Evolutionary conservation across 1,140 invertebrate genomes (phyloP).

Genomic region (Lepidurus packardi): DNA sequence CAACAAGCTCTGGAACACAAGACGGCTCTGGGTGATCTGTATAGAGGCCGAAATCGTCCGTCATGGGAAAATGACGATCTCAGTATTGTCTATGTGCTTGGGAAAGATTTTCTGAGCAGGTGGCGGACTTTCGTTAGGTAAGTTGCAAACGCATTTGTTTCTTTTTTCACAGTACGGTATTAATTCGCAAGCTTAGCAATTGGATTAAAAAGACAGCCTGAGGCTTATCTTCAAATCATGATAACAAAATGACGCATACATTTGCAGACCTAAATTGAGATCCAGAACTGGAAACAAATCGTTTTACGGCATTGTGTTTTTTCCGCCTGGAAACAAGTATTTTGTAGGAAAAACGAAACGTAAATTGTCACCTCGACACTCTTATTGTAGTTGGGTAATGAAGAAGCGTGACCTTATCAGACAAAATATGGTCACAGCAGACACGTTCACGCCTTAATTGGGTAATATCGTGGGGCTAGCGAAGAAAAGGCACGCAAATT

Average conservation of each 20-base stretch:
- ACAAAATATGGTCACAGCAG: slow-evolving; percentile 14
- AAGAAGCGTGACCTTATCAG: slow-evolving; percentile 15
- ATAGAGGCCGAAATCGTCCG: slow-evolving; percentile 43
- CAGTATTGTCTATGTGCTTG: slow-evolving; percentile 40
- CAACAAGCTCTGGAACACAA: slow-evolving; percentile 41
- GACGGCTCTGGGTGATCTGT: slow-evolving; percentile 42
- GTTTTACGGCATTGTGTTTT: no score
- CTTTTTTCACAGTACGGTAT: background rate
- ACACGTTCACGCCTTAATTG: slow-evolving; percentile 4
- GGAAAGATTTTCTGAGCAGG: slow-evolving; percentile 41
- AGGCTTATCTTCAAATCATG: no score
- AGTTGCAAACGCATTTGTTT: background rate
- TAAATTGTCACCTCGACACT: slow-evolving; percentile 4
- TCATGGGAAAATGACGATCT: slow-evolving; percentile 32
- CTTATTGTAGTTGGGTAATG: slow-evolving; percentile 19
- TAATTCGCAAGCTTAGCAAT: background rate
- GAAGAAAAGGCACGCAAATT: slow-evolving; percentile 22
- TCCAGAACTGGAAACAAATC: no score
- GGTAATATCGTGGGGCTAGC: slow-evolving; percentile 20
- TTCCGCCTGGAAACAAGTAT: background rate
- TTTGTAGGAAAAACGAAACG: background rate
- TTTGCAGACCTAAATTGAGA: no score
- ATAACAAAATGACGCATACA: no score
- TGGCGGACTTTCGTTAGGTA: slow-evolving; percentile 46
- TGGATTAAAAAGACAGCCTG: background rate